Conservation (phyloP, 37 sponge, comb jelly and placozoan genomes). For the Mnemiopsis leidyi region DNA sequence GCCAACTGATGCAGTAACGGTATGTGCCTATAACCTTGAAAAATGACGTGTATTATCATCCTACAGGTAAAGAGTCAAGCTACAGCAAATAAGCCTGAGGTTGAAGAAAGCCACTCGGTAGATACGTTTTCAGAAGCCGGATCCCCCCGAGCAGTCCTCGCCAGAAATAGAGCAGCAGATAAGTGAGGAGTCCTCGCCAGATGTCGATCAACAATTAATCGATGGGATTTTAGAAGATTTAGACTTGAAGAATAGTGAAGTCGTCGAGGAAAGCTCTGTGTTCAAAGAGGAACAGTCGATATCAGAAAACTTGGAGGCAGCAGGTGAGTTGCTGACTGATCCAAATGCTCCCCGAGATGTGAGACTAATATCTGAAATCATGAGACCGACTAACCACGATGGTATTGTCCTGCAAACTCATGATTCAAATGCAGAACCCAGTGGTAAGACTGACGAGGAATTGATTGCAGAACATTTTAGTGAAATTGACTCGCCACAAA, state of each 20-base stretch:
- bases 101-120: background rate
- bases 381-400: background rate
- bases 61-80: background rate
- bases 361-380: background rate
- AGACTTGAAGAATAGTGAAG: background rate
- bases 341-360: background rate
- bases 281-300: background rate
- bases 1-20: no score
- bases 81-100: background rate
- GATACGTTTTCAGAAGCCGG: background rate
- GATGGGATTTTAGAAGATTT: background rate
- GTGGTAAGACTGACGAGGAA: constrained; percentile 6
- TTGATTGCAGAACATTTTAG: background rate
- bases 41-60: no score
- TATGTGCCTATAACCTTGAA: no score
- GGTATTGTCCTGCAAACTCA: background rate
- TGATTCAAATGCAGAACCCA: background rate
- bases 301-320: background rate
- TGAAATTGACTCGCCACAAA: background rate
- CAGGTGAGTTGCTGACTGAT: background rate
- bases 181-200: background rate
- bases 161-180: background rate
- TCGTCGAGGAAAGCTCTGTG: background rate
- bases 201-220: background rate
- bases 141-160: background rate